A percentile compares a stretch with the other conserved stretches of the same genome.
Evolutionary conservation across 2,888 invertebrate species (phyloP).

Genomic region (Acleris holmiana): DNA sequence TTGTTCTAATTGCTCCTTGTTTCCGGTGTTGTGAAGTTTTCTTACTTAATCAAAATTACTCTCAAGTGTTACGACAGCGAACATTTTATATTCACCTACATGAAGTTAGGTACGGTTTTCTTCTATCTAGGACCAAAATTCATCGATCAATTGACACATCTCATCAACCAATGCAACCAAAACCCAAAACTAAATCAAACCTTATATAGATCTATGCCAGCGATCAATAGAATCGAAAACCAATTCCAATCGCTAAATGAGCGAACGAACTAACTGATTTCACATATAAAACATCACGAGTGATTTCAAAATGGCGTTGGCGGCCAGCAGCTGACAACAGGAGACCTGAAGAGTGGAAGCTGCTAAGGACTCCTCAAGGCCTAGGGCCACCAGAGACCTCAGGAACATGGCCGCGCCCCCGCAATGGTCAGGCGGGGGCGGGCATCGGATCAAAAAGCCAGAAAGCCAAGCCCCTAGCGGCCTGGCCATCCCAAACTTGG

Average conservation of each 20-base stretch:
- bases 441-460: slow-evolving; percentile 50
- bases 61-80: too few relatives aligned
- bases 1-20: slow-evolving; percentile 32
- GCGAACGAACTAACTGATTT: slow-evolving; percentile 56
- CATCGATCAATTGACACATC: slow-evolving; percentile 56
- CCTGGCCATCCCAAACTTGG: slow-evolving; percentile 49
- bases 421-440: slow-evolving; percentile 61
- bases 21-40: slow-evolving; percentile 21
- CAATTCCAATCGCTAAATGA: slow-evolving; percentile 47
- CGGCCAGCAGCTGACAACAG: slow-evolving; percentile 72
- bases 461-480: slow-evolving; percentile 1
- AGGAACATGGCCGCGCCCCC: slow-evolving; percentile 81
- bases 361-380: slow-evolving; percentile 67
- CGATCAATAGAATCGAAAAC: slow-evolving; percentile 21
- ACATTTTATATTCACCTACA: too few relatives aligned
- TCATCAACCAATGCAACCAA: slow-evolving; percentile 39
- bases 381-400: slow-evolving; percentile 54
- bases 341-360: slow-evolving; percentile 76
- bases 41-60: slow-evolving; percentile 5
- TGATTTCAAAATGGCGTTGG: slow-evolving; percentile 83
- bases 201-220: slow-evolving; percentile 18
- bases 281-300: slow-evolving; percentile 65
- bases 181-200: slow-evolving; percentile 7
- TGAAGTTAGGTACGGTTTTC: neutral
- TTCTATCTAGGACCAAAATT: neutral